Base-by-base conservation (phyloP, 2,113 vertebrate species). In the Damaliscus lunatus region DNA sequence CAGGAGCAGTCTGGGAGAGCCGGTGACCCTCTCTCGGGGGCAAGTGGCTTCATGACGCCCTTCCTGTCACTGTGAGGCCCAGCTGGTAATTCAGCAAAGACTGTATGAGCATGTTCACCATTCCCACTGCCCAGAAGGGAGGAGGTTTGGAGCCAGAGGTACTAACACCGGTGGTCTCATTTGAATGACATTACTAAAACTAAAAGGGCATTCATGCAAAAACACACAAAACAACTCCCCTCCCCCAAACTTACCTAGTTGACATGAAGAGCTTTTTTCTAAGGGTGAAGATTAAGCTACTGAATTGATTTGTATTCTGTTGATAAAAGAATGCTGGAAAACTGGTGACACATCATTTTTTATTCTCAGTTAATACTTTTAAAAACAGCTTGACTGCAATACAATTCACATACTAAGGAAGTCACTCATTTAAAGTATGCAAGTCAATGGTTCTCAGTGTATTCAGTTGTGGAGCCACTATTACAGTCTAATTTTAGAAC, bases 401-500 rank as follows among this genome's bases (percentile, higher is more conserved):
- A 80, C 5, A 92, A 97, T 60, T 92, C 52, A 97, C 43, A 53
- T 27, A 62, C 21, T 67, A 86, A 93, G 91, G 40, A 91, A 89
- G 60, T 88, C 25, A 95, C 23, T 33, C 50, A 52, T 36, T 84
- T 53, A 85, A 94, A 55, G 55, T 59, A 71, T 43, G 33, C 27
- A 95, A 84, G 11, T 88, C 40, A 88, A 23, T 52, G n/a, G 33
- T 71, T 57, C 53, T 81, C 29, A n/a, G 29, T 40, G 43, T 87
- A 80, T 59, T 94, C 77, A 92, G 53, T 62, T 91, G 11, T 33
- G n/a, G 6, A 88, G 62, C 77, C 53, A 82, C 82, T 33, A 88
- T 21, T 83, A 92, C 16, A 74, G 36, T 50, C 43, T 71, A 81
- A 95, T 91, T 96, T 94, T 59, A 95, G 78, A 96, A 83, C 15